These are phyloP conservation scores for Sporophila hypoxantha DNA, from an alignment of 2,113 vertebrate genomes.

Conservation along the genomic window DNA sequence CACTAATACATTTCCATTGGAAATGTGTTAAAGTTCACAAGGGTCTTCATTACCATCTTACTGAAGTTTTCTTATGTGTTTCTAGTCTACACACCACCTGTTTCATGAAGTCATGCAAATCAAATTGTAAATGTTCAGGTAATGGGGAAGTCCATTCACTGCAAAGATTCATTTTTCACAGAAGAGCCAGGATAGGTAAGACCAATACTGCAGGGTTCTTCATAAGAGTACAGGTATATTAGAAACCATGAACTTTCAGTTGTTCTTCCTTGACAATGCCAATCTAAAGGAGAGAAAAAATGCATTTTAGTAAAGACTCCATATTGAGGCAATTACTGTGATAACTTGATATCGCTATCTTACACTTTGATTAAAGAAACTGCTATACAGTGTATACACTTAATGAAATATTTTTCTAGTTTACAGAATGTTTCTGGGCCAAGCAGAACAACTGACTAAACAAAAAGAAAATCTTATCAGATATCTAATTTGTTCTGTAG, in stretches of 20 bases:
- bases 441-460: neutral
- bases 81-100: slow-evolving; percentile 63
- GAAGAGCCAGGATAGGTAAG: slow-evolving; percentile 43
- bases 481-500: neutral
- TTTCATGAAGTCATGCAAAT: slow-evolving; percentile 64
- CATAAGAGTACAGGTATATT: slow-evolving; percentile 43
- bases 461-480: neutral
- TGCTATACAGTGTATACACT: neutral
- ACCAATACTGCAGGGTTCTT: slow-evolving; percentile 55
- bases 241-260: slow-evolving; percentile 87
- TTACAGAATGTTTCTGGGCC: neutral
- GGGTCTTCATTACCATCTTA: slow-evolving; percentile 68
- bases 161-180: slow-evolving; percentile 69
- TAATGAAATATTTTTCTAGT: neutral
- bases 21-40: slow-evolving; percentile 68
- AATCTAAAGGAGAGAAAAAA: slow-evolving; percentile 66
- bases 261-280: slow-evolving; percentile 88
- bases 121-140: slow-evolving; percentile 47
- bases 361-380: neutral
- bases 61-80: slow-evolving; percentile 72
- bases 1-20: slow-evolving; percentile 78
- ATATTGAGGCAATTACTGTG: neutral
- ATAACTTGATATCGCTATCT: neutral
- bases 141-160: slow-evolving; percentile 71
- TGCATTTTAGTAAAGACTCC: neutral